These are phyloP conservation scores for Halocaridina rubra DNA, from an alignment of 2,888 invertebrate genomes.

Conservation along the genomic window DNA sequence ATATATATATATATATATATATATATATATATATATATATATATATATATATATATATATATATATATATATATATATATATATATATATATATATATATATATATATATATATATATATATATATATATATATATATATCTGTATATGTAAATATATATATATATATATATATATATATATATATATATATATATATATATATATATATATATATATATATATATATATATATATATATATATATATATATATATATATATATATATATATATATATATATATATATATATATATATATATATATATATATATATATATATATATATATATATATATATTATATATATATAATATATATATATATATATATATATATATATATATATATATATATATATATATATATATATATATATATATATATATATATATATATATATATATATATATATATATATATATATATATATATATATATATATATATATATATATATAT, in stretches of 20 bases:
- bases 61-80: conserved; percentile 9
- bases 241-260: too few species aligned
- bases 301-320: too few species aligned
- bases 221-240: too few species aligned
- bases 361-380: neutral
- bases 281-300: too few species aligned
- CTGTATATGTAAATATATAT: conserved; percentile 13
- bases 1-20: neutral
- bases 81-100: conserved; percentile 5
- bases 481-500: conserved; percentile 11
- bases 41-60: conserved; percentile 35
- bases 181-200: too few species aligned
- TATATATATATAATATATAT: too few species aligned
- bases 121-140: too few species aligned
- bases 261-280: too few species aligned
- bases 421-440: conserved; percentile 13
- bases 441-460: neutral
- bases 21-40: conserved; percentile 16
- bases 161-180: conserved; percentile 20
- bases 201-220: too few species aligned
- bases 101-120: conserved; percentile 22
- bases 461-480: neutral
- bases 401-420: conserved; percentile 28
- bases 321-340: too few species aligned
- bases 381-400: conserved; percentile 26